Conservation (phyloP, 2,888 invertebrate genomes). For the Drosophila rellima region DNA sequence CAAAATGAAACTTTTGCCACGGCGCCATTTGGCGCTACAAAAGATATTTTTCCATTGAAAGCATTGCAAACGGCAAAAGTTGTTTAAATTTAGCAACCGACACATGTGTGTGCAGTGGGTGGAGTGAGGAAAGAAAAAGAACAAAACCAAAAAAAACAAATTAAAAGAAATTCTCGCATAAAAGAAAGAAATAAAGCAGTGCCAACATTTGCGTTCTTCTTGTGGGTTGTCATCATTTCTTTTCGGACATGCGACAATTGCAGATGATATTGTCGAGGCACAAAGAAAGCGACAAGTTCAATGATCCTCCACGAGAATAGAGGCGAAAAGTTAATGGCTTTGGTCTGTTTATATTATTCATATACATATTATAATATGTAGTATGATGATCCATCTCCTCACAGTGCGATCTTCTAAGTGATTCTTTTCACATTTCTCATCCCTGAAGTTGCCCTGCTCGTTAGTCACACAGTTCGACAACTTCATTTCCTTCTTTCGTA, state of each 20-base stretch:
- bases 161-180: slow-evolving; percentile 7
- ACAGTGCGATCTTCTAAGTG: background rate
- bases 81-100: slow-evolving; percentile 75
- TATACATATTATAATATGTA: background rate
- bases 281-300: slow-evolving; percentile 54
- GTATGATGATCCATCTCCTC: background rate
- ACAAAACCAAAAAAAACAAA: slow-evolving; percentile 3
- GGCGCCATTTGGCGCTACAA: slow-evolving; percentile 79
- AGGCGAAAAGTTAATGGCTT: slow-evolving; percentile 15
- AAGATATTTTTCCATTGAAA: slow-evolving; percentile 79
- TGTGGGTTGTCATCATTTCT: slow-evolving; percentile 47
- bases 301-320: slow-evolving; percentile 30
- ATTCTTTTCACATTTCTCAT: background rate
- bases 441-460: slow-evolving; percentile 31
- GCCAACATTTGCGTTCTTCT: slow-evolving; percentile 54
- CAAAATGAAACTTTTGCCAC: slow-evolving; percentile 73
- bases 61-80: slow-evolving; percentile 63
- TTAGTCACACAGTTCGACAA: slow-evolving; percentile 54
- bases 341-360: slow-evolving; percentile 1
- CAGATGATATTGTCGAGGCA: slow-evolving; percentile 36
- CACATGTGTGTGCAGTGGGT: slow-evolving; percentile 71
- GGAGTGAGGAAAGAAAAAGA: slow-evolving; percentile 29
- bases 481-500: slow-evolving; percentile 53
- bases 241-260: slow-evolving; percentile 64
- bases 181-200: slow-evolving; percentile 37